phyloP scores from a whole-genome alignment of 30 jellyfish, hydroid and myxozoan species.

The Aurelia sp. region DNA sequence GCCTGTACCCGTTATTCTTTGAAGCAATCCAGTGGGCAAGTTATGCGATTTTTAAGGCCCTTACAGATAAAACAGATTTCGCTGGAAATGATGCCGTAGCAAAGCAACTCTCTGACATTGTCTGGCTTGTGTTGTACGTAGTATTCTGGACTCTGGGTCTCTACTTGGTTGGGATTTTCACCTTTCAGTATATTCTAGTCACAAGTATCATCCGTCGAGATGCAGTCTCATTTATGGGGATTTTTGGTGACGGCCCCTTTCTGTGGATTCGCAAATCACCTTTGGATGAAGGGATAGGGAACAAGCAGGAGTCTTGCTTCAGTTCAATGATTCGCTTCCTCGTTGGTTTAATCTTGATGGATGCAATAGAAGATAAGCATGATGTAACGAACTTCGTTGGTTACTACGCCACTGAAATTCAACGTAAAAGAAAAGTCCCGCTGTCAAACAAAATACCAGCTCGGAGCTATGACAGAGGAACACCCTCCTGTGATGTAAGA shows the following conservation, averaged over 20 bases:
- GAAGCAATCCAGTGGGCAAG: slow-evolving; percentile 82
- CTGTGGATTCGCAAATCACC: slow-evolving; percentile 52
- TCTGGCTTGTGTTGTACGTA: slow-evolving; percentile 53
- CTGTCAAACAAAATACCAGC: slow-evolving; percentile 26
- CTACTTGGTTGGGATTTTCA: slow-evolving; percentile 74
- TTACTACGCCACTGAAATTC: slow-evolving; percentile 7
- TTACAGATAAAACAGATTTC: slow-evolving; percentile 1
- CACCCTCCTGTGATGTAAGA: slow-evolving; percentile 17
- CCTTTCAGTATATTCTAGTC: slow-evolving; percentile 73
- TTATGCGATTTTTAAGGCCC: slow-evolving; percentile 21
- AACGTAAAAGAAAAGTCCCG: not conserved
- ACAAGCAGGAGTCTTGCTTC: slow-evolving; percentile 5
- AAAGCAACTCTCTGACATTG: slow-evolving; percentile 3
- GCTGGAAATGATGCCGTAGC: slow-evolving; percentile 30
- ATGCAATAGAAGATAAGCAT: slow-evolving; percentile 39
- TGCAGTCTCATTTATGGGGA: slow-evolving; percentile 66
- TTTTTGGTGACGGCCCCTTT: slow-evolving; percentile 73
- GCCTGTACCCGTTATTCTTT: slow-evolving; percentile 61
- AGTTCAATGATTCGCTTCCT: slow-evolving; percentile 1
- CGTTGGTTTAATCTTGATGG: slow-evolving; percentile 43
- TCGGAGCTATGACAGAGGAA: slow-evolving; percentile 37
- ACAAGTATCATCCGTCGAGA: slow-evolving; percentile 63
- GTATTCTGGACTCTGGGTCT: slow-evolving; percentile 70
- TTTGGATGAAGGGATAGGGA: slow-evolving; percentile 10
- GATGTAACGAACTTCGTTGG: slow-evolving; percentile 56